Conservation (phyloP, 2,113 vertebrate species). For the Cyanocitta stelleri region DNA sequence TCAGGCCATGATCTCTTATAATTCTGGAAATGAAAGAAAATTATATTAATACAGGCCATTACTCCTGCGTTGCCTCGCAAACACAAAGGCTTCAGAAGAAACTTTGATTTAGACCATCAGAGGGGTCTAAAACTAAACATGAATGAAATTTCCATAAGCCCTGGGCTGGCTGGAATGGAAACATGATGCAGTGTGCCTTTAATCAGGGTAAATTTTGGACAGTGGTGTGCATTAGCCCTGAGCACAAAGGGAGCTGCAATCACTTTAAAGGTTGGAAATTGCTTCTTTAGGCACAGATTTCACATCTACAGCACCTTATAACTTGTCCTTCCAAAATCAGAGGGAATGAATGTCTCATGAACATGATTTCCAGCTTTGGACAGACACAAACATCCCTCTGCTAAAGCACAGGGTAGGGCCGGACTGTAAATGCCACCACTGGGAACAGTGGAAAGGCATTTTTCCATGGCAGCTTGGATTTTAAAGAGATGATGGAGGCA, state of each 20-base stretch:
- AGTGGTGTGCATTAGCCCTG: neutral
- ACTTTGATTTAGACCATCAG: neutral
- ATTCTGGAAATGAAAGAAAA: slow-evolving; percentile 80
- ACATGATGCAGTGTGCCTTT: neutral
- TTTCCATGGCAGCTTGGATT: neutral
- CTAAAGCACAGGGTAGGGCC: neutral
- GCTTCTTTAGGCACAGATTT: neutral
- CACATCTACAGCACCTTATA: neutral
- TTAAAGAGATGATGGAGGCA: neutral
- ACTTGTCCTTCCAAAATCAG: neutral
- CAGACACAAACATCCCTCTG: neutral
- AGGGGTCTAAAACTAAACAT: neutral
- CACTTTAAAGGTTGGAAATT: neutral
- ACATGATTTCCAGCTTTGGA: neutral
- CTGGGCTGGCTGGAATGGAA: neutral
- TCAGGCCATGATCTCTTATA: slow-evolving; percentile 94
- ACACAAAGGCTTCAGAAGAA: slow-evolving; percentile 1
- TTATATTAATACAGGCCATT: neutral
- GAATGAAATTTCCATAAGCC: neutral
- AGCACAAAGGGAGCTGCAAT: neutral
- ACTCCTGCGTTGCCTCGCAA: neutral
- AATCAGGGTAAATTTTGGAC: neutral
- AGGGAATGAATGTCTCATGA: neutral
- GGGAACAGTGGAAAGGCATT: neutral
- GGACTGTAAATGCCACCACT: neutral